Evolutionary conservation across 2,888 invertebrate species (phyloP).

Genomic region (Molanna angustata): DNA sequence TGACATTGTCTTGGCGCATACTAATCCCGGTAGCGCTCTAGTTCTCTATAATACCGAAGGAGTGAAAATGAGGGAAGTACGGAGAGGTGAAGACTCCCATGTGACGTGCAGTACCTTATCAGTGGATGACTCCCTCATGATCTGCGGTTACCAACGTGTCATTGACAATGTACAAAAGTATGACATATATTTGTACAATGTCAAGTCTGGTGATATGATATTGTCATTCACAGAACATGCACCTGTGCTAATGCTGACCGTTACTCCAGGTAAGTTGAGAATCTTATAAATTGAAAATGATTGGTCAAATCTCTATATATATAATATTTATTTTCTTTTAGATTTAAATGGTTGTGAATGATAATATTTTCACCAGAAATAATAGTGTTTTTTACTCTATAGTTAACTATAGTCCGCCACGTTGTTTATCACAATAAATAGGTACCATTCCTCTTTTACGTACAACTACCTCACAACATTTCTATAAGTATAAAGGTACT

Average conservation of each 20-base stretch:
- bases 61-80: constrained; percentile 2
- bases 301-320: too few species aligned
- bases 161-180: background rate
- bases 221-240: constrained; percentile 20
- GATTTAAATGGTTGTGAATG: too few species aligned
- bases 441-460: too few species aligned
- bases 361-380: too few species aligned
- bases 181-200: constrained; percentile 20
- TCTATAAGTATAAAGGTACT: too few species aligned
- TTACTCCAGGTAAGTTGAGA: constrained; percentile 20
- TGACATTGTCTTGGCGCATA: constrained; percentile 45
- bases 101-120: constrained; percentile 22
- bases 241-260: constrained; percentile 11
- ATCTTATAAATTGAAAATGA: too few species aligned
- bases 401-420: too few species aligned
- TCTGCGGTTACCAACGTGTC: constrained; percentile 9
- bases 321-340: too few species aligned
- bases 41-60: constrained; percentile 41
- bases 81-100: constrained; percentile 1
- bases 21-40: constrained; percentile 40
- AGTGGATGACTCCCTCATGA: constrained; percentile 17
- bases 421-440: too few species aligned
- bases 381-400: too few species aligned
- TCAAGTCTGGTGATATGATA: constrained; percentile 5
- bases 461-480: too few species aligned